Percentiles rank a stretch among this genome's conserved stretches.
Evolutionary conservation across 2,797 vertebrate species (phyloP).

Genomic region (Spondyliosoma cantharus): DNA sequence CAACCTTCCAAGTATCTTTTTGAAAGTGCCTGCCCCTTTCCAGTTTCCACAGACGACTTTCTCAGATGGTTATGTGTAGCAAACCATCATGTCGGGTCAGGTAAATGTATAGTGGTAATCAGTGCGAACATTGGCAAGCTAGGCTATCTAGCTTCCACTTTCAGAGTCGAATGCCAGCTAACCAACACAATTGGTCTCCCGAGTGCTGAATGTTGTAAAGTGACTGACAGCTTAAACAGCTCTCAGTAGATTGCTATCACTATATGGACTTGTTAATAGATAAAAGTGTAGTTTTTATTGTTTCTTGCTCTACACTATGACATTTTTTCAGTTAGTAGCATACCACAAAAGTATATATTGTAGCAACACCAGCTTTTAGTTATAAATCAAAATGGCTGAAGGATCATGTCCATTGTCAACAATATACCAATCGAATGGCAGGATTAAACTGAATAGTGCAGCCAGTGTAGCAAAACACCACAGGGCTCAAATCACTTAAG

Average conservation of each 20-base stretch:
- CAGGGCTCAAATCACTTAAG: slow-evolving; percentile 25
- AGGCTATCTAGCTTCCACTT: not conserved
- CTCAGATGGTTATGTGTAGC: too few species aligned
- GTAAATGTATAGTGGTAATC: not conserved
- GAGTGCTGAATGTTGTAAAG: not conserved
- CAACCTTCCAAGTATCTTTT: too few species aligned
- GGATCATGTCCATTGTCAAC: slow-evolving; percentile 1
- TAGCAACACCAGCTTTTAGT: not conserved
- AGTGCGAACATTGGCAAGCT: not conserved
- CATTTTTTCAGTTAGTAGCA: not conserved
- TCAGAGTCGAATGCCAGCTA: not conserved
- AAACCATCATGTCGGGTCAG: too few species aligned
- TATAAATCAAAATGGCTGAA: not conserved
- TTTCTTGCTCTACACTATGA: not conserved
- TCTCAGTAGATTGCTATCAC: not conserved
- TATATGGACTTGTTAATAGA: not conserved
- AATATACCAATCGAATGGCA: slow-evolving; percentile 10
- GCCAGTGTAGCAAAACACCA: slow-evolving; percentile 15
- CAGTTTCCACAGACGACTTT: too few species aligned
- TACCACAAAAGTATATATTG: not conserved
- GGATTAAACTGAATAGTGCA: slow-evolving; percentile 29
- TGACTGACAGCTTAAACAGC: not conserved
- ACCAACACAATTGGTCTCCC: not conserved
- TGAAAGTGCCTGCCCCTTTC: too few species aligned
- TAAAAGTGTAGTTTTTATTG: not conserved